Evolutionary conservation across 1,140 invertebrate species (phyloP).

Genomic region (Bombus confusus): DNA sequence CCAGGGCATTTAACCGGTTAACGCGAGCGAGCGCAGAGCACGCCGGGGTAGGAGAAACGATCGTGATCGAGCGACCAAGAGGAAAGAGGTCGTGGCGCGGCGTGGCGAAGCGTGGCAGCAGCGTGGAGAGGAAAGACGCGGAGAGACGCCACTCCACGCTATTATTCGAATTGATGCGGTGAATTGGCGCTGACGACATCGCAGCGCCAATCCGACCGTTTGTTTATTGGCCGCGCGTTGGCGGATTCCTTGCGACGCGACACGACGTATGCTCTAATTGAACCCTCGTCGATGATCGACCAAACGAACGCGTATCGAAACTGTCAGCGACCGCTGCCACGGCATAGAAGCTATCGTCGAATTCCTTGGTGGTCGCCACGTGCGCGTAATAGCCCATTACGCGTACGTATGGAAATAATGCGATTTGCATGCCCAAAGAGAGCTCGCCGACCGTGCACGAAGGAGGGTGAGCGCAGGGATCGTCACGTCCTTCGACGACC

Average conservation of each 20-base stretch:
- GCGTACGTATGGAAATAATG: slow-evolving; percentile 67
- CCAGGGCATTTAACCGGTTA: slow-evolving; percentile 78
- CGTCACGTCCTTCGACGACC: not conserved
- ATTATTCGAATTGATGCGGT: slow-evolving; percentile 78
- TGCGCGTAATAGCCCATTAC: slow-evolving; percentile 72
- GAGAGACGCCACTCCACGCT: slow-evolving; percentile 71
- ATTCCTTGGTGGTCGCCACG: slow-evolving; percentile 53
- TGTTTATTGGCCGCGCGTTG: slow-evolving; percentile 75
- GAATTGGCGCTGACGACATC: slow-evolving; percentile 77
- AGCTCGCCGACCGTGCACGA: not conserved
- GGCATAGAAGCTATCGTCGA: not conserved
- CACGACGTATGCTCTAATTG: slow-evolving; percentile 68
- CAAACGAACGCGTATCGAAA: slow-evolving; percentile 43
- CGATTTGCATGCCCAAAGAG: slow-evolving; percentile 46
- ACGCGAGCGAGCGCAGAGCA: slow-evolving; percentile 68
- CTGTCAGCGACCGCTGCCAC: not conserved
- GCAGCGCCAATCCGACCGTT: slow-evolving; percentile 73
- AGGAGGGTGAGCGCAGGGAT: not conserved
- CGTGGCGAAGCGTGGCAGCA: slow-evolving; percentile 22
- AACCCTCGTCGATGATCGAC: slow-evolving; percentile 64
- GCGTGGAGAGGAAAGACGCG: slow-evolving; percentile 37
- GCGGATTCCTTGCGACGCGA: slow-evolving; percentile 72
- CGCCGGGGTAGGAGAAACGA: slow-evolving; percentile 41
- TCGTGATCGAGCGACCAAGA: slow-evolving; percentile 45
- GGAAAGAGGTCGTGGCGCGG: slow-evolving; percentile 43